Conservation (phyloP, 1,140 invertebrate genomes). For the Andrena cerasifolii region DNA sequence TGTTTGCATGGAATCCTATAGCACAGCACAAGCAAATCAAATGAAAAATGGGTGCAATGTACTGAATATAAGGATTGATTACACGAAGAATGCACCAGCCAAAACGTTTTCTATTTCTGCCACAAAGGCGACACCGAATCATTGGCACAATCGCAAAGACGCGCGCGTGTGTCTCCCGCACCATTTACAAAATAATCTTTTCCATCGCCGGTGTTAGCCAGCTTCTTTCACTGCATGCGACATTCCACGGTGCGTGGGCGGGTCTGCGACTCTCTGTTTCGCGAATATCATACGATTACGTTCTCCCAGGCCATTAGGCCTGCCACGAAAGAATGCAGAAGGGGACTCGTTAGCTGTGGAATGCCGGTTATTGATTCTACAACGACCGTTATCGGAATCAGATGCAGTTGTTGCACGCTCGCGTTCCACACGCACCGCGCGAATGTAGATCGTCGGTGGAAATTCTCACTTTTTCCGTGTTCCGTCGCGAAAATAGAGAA, state of each 20-base stretch:
- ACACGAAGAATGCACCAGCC: too few relatives aligned
- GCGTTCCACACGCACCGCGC: neutral
- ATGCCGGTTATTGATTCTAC: conserved; percentile 62
- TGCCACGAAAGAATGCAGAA: conserved; percentile 53
- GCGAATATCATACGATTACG: conserved; percentile 62
- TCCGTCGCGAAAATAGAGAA: too few relatives aligned
- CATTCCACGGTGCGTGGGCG: conserved; percentile 59
- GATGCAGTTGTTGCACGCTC: conserved; percentile 25
- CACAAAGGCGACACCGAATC: too few relatives aligned
- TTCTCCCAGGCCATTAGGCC: conserved; percentile 49
- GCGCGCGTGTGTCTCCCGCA: conserved; percentile 8
- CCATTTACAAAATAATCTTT: conserved; percentile 42
- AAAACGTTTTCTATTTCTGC: too few relatives aligned
- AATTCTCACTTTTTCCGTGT: neutral
- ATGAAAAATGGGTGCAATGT: too few relatives aligned
- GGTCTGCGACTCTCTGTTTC: conserved; percentile 52
- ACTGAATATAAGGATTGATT: too few relatives aligned
- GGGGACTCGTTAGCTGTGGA: conserved; percentile 59
- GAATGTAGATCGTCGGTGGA: neutral
- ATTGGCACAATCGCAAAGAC: too few relatives aligned
- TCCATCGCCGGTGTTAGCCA: conserved; percentile 26
- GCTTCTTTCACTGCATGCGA: conserved; percentile 33
- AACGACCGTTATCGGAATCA: conserved; percentile 36
- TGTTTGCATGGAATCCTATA: too few relatives aligned
- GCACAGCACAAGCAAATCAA: too few relatives aligned